Base-by-base conservation (phyloP, 2,113 vertebrate species). In the Myotis lucifugus region DNA sequence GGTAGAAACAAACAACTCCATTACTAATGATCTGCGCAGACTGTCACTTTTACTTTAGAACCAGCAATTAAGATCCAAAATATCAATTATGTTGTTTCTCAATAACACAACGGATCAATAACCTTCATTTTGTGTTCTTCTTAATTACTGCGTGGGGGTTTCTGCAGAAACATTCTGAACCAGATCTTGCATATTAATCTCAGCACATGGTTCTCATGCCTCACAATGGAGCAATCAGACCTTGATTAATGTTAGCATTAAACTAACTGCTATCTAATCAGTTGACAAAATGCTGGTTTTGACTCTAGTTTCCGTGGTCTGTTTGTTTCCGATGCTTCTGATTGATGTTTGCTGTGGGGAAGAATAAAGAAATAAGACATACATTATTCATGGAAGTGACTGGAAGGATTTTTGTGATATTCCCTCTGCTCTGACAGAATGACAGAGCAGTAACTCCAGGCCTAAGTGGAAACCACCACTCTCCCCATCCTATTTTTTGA, bases 241-340 rank as follows among this genome's bases (percentile, higher is more conserved):
- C 96, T 94, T 97, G 97, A 98, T 98, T 96, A 97, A 97, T 95
- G 96, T 91, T 46, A 95, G 66, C 91, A 95, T 97, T 98, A 97
- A 95, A 90, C 92, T 98, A 97, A 96, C 95, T 96, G 95, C 95
- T 91, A 69, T 96, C 96, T 96, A 96, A 97, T 97, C 96, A 95
- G 96, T 93, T 97, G 96, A 96, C 96, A 96, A 96, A 97, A 97
- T 42, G 95, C 85, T 40, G 42, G 86, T 93, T 97, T 94, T 95
- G 93, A 96, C 85, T 96, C 76, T 27, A 69, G 95, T 94, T 95
- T 96, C 78, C 76, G 32, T 90, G 90, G 67, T 88, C 92, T 92
- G 78, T 97, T 96, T 96, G 89, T 95, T 96, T 96, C 95, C 78
- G 88, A 93, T 90, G 56, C n/a, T 86, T 94, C 66, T 94, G 93